These are phyloP conservation scores for Stichodactyla mertensii DNA, from an alignment of 64 coral and sea anemone species.

Conservation along the genomic window DNA sequence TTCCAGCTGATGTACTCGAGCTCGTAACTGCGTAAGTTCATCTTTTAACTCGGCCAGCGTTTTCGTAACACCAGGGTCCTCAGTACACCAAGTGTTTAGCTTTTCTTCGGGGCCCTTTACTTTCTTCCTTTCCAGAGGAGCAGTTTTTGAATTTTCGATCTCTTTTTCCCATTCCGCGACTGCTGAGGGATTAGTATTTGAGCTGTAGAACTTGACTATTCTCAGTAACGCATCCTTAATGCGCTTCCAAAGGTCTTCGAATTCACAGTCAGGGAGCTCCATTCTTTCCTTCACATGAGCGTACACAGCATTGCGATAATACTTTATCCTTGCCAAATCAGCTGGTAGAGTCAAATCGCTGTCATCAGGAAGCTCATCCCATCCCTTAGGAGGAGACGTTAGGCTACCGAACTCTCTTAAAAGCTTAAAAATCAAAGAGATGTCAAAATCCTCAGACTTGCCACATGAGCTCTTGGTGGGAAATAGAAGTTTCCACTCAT, in stretches of 20 bases:
- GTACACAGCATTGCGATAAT: not conserved
- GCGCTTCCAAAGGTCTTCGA: not conserved
- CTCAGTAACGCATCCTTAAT: not conserved
- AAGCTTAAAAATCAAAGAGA: slow-evolving; percentile 23
- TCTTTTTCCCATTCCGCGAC: not conserved
- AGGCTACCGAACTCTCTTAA: slow-evolving; percentile 3
- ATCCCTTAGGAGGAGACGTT: not conserved
- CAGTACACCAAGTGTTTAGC: too few relatives aligned
- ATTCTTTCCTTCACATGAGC: not conserved
- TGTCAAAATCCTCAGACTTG: slow-evolving; percentile 2
- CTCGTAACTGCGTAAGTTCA: too few relatives aligned
- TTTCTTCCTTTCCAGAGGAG: not conserved
- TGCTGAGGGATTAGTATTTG: not conserved
- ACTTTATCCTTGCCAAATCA: slow-evolving; percentile 1
- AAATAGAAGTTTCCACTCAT: not conserved
- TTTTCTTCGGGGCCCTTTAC: too few relatives aligned
- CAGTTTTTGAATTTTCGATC: not conserved
- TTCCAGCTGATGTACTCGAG: too few relatives aligned
- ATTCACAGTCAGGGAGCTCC: not conserved
- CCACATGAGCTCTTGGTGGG: not conserved
- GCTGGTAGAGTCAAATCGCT: not conserved
- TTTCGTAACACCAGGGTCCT: too few relatives aligned
- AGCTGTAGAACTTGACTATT: not conserved
- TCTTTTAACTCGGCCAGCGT: too few relatives aligned
- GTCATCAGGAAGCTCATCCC: not conserved